Evolutionary conservation across 2,113 vertebrate species (phyloP).

Genomic region (Accipiter virgatus): DNA sequence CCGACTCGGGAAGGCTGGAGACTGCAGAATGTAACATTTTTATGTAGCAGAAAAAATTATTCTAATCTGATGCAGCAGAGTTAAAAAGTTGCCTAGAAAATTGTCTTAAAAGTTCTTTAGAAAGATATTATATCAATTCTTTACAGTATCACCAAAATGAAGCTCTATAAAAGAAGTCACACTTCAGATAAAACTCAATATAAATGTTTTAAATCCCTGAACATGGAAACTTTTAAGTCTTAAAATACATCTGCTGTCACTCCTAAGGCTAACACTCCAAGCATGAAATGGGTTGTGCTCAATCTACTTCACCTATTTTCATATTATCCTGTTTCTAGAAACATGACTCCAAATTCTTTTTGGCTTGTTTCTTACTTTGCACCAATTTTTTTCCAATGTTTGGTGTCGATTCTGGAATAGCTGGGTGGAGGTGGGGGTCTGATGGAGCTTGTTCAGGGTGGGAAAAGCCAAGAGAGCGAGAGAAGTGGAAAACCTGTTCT

Average conservation of each 20-base stretch:
- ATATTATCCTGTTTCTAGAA: background rate
- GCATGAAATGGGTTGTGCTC: background rate
- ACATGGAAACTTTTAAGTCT: background rate
- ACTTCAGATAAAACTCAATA: background rate
- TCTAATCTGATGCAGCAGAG: background rate
- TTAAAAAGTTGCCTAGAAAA: background rate
- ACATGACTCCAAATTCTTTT: background rate
- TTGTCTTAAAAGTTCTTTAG: background rate
- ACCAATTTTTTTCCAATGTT: background rate
- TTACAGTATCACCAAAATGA: background rate
- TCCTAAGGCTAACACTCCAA: background rate
- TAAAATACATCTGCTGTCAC: background rate
- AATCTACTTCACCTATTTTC: background rate
- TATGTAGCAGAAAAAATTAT: background rate
- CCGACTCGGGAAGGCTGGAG: background rate
- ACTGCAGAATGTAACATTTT: background rate
- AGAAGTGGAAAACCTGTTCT: background rate
- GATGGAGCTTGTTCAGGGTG: fast-evolving
- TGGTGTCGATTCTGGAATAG: background rate
- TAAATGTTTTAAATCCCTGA: background rate
- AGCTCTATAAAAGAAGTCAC: background rate
- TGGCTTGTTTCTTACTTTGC: background rate
- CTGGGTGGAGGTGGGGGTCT: background rate
- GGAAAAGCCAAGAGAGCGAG: background rate
- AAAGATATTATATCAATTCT: background rate